phyloP scores from a whole-genome alignment of 2,797 vertebrate species.

The Aplochiton taeniatus region DNA sequence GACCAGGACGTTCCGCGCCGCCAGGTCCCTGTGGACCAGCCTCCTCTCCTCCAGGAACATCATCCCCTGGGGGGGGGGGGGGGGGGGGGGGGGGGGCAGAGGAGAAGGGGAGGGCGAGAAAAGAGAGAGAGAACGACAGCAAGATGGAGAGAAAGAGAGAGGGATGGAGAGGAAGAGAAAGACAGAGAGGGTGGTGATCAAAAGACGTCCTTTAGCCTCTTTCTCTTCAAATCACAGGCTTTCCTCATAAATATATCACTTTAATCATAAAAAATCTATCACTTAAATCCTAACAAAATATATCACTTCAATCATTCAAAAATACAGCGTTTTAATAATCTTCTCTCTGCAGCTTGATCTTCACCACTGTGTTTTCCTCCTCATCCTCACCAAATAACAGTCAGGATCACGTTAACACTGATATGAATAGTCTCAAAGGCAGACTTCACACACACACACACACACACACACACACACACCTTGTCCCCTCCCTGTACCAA shows the following conservation, averaged over 20 bases:
- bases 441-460: background rate
- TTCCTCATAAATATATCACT: background rate
- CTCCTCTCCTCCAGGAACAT: slow-evolving; percentile 97
- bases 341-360: background rate
- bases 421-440: background rate
- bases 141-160: background rate
- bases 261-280: background rate
- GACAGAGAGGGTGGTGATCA: background rate
- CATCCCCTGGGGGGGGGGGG: slow-evolving; percentile 83
- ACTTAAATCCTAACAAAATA: too few relatives aligned
- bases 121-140: background rate
- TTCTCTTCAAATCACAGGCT: background rate
- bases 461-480: background rate
- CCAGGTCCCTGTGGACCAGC: slow-evolving; percentile 93
- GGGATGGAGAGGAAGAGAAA: background rate
- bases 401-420: background rate
- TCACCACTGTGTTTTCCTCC: background rate
- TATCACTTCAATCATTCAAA: too few relatives aligned
- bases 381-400: background rate
- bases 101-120: background rate
- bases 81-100: background rate
- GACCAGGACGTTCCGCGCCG: slow-evolving; percentile 93
- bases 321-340: too few relatives aligned
- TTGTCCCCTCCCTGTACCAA: background rate
- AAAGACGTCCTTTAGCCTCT: background rate